Percentiles rank a stretch among this genome's conserved stretches.
These are phyloP conservation scores for Diloba caeruleocephala DNA, from an alignment of 2,888 invertebrate genomes.

Conservation along the genomic window DNA sequence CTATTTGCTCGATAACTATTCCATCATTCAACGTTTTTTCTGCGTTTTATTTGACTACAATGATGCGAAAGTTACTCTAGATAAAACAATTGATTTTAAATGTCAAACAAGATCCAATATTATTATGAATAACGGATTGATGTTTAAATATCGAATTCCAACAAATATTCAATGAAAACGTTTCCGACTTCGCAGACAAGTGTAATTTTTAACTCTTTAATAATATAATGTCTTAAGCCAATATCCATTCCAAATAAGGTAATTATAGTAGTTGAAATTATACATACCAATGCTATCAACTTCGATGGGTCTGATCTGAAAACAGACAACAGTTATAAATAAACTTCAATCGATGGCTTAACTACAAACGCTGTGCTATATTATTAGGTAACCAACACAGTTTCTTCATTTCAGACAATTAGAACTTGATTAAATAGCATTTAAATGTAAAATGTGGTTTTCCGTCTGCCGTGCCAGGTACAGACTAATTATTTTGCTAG, in stretches of 20 bases:
- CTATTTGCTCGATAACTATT: slow-evolving; percentile 11
- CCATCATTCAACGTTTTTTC: neutral
- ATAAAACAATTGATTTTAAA: no score
- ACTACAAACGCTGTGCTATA: slow-evolving; percentile 13
- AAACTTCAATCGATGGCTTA: slow-evolving; percentile 25
- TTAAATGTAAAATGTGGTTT: slow-evolving; percentile 44
- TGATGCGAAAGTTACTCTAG: no score
- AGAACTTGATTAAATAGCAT: slow-evolving; percentile 42
- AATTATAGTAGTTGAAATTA: slow-evolving; percentile 3
- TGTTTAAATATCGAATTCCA: neutral
- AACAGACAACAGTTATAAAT: slow-evolving; percentile 46
- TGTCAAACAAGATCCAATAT: no score
- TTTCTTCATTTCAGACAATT: slow-evolving; percentile 26
- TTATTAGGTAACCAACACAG: neutral
- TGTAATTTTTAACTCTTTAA: neutral
- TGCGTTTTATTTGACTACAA: neutral
- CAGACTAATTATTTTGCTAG: slow-evolving; percentile 31
- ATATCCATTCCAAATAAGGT: neutral
- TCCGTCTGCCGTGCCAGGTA: slow-evolving; percentile 40
- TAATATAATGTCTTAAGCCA: neutral
- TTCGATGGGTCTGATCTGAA: slow-evolving; percentile 47
- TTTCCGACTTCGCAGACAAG: neutral
- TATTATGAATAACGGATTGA: no score
- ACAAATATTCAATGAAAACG: neutral
- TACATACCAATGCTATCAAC: slow-evolving; percentile 46